Evolutionary conservation across 1,140 invertebrate species (phyloP).

Genomic region (Limonius californicus): DNA sequence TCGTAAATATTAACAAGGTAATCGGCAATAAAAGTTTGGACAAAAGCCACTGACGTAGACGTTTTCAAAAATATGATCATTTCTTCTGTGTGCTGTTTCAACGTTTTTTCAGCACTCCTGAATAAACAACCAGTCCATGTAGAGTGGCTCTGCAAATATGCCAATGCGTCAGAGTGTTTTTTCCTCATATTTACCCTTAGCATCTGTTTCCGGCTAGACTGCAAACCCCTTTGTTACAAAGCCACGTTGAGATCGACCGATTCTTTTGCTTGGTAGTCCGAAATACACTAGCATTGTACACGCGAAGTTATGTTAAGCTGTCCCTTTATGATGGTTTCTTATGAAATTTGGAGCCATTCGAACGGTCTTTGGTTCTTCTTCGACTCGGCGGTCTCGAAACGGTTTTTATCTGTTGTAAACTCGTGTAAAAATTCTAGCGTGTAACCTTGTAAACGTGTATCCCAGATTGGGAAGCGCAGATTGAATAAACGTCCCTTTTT

Average conservation of each 20-base stretch:
- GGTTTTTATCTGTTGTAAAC: no score
- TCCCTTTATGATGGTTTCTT: not conserved
- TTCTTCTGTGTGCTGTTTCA: not conserved
- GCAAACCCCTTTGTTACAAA: constrained; percentile 4
- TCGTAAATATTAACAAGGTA: no score
- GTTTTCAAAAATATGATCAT: no score
- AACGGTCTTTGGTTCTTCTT: not conserved
- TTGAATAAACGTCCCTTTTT: no score
- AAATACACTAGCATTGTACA: not conserved
- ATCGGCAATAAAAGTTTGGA: no score
- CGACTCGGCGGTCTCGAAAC: no score
- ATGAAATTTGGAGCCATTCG: not conserved
- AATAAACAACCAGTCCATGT: not conserved
- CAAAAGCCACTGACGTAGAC: no score
- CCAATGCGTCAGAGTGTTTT: constrained; percentile 9
- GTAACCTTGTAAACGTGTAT: no score
- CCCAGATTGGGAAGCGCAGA: no score
- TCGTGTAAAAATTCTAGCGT: no score
- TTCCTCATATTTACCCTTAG: not conserved
- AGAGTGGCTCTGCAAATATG: constrained; percentile 6
- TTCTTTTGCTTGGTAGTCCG: not conserved
- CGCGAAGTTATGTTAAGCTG: not conserved
- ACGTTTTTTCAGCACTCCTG: not conserved
- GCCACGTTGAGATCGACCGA: not conserved
- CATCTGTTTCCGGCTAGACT: constrained; percentile 9